Base-by-base conservation (phyloP, 2,888 invertebrate genomes). In the Watsonalla binaria region DNA sequence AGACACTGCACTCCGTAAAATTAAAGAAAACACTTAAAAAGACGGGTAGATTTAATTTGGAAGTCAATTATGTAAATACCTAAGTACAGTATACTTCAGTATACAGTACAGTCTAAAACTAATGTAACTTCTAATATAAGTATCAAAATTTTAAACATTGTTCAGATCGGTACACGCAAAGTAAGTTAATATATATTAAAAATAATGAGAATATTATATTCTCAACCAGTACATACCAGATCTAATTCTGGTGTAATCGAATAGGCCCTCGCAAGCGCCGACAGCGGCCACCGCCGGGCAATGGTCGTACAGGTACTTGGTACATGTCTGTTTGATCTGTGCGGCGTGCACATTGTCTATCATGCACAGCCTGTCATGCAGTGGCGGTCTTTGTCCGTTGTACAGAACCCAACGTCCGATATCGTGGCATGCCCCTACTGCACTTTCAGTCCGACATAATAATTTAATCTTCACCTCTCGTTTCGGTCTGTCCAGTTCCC, bases 381-480 rank as follows among this genome's bases (percentile, higher is more conserved):
- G 90, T 0, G 98, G 95, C 62, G 98, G 95, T 66, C 98, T 92
- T 52, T 96, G 92, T 34, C 96, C 96, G 71, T 97, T 96, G 89
- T 97, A 98, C 65, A 99, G 92, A 86, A 98, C 93, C 91, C 98
- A 98, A 57, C 97, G 94, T 13, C 99, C 99, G 70, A 99, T 96
- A 77, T 99, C 98, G 85, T 98, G 97, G 78, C 98, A 99, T 53
- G 98, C 94, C 2, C 97, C 96, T 0, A 96, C 96, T 0, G 96
- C 95, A 14, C 89, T 98, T 79, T 99, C 98, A 61, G 97, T 91
- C 82, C 97, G 96, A 50, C 97, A 92, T 45, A 99, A 90, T 91
- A 99, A 94, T 80, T 98, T 98, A 0, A 98, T 96, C 79, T 96
- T 96, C 51, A 98, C 82, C 46, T 97, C 92, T 70, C 96, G 96